Conservation (phyloP, 2,113 vertebrate species). For the Cynopterus brachyotis region DNA sequence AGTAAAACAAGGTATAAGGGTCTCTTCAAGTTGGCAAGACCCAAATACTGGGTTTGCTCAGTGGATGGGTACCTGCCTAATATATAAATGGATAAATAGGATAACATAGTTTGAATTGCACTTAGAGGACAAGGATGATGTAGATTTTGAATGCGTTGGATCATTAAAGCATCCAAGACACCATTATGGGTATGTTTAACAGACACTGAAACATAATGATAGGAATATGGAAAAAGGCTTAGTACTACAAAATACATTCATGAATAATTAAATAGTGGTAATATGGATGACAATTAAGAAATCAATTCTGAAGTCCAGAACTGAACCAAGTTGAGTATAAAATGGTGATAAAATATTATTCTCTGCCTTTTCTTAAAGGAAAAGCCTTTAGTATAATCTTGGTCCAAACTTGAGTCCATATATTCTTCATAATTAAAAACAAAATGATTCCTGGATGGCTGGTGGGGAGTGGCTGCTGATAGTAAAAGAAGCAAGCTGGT, state of each 20-base stretch:
- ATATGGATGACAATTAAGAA: background rate
- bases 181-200: background rate
- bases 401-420: background rate
- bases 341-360: background rate
- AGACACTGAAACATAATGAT: background rate
- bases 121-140: background rate
- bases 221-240: background rate
- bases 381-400: background rate
- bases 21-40: background rate
- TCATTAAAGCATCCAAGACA: background rate
- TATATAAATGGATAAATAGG: background rate
- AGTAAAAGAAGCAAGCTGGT: background rate
- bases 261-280: background rate
- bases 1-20: background rate
- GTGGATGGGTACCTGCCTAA: background rate
- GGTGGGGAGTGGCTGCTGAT: background rate
- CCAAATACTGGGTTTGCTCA: background rate
- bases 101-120: background rate
- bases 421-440: background rate
- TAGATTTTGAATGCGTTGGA: background rate
- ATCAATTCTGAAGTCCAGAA: background rate
- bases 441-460: background rate
- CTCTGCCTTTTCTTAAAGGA: background rate
- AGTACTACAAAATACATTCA: background rate
- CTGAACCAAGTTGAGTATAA: background rate